phyloP scores from a whole-genome alignment of 2,888 invertebrate species.

The Sceliomorpha sp. region DNA sequence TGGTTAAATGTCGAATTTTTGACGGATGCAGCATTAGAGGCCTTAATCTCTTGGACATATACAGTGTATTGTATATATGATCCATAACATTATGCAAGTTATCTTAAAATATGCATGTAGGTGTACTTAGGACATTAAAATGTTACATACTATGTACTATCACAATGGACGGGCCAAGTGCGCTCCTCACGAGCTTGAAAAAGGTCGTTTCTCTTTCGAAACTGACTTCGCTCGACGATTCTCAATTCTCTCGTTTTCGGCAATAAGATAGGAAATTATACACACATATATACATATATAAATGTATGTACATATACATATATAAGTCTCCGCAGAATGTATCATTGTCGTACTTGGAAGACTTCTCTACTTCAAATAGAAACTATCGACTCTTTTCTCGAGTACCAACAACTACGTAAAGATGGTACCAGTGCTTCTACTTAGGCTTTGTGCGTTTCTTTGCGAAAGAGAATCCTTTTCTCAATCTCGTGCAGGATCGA shows the following conservation, averaged over 20 bases:
- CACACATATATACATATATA: conserved; percentile 37
- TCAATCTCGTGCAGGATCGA: conserved; percentile 53
- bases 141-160: conserved; percentile 71
- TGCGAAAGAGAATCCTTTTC: conserved; percentile 46
- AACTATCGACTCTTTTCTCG: conserved; percentile 37
- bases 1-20: conserved; percentile 27
- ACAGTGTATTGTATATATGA: conserved; percentile 39
- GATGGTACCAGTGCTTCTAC: conserved; percentile 31
- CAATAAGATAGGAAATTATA: conserved; percentile 29
- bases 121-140: conserved; percentile 68
- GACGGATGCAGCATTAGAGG: conserved; percentile 56
- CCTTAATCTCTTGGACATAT: conserved; percentile 57
- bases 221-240: conserved; percentile 41
- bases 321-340: conserved; percentile 42
- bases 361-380: conserved; percentile 52
- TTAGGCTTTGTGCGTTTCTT: conserved; percentile 56
- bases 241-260: conserved; percentile 47
- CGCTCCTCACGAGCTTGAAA: conserved; percentile 57
- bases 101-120: conserved; percentile 55
- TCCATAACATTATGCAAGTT: conserved; percentile 49
- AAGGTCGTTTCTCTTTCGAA: conserved; percentile 49
- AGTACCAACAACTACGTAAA: conserved; percentile 15
- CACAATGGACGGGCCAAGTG: conserved; percentile 70
- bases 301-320: conserved; percentile 45
- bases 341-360: conserved; percentile 54